Evolutionary conservation across 2,797 vertebrate species (phyloP).

Genomic region (Neomorphus geoffroyi): DNA sequence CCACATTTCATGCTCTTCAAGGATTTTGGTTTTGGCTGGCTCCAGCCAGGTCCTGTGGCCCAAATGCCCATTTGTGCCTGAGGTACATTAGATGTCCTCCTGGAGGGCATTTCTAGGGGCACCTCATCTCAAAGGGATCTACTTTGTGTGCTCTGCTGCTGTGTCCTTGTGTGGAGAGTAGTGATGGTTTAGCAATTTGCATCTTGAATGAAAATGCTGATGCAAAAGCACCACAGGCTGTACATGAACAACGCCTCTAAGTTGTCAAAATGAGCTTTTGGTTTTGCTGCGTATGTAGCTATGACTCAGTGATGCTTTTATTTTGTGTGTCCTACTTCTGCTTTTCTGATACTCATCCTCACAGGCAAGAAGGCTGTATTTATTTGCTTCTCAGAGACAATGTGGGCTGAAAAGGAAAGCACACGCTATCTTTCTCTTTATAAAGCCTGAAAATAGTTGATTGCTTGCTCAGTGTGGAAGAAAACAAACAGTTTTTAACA

Average conservation of each 20-base stretch:
- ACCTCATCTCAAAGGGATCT: not conserved
- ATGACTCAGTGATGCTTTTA: constrained; percentile 52
- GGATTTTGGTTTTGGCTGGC: not conserved
- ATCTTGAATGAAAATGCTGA: not conserved
- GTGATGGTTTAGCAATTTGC: not conserved
- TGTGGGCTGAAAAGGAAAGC: not conserved
- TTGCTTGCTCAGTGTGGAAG: not conserved
- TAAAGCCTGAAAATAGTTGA: not conserved
- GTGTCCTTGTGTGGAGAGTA: not conserved
- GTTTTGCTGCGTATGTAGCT: not conserved
- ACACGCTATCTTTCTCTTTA: not conserved
- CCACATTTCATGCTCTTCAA: not conserved
- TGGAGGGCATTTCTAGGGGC: not conserved
- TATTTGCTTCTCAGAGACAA: constrained; percentile 14
- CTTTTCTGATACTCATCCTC: not conserved
- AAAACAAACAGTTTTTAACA: not conserved
- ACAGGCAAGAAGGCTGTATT: not conserved
- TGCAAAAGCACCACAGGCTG: not conserved
- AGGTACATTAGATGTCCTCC: not conserved
- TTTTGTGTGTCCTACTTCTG: constrained; percentile 25
- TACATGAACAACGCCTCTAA: not conserved
- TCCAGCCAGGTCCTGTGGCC: not conserved
- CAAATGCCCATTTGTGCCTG: not conserved
- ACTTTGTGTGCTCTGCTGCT: not conserved
- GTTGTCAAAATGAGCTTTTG: not conserved